A percentile compares a stretch with the other conserved stretches of the same genome.
Evolutionary conservation across 2,113 vertebrate genomes (phyloP).

Genomic region (Strix uralensis): DNA sequence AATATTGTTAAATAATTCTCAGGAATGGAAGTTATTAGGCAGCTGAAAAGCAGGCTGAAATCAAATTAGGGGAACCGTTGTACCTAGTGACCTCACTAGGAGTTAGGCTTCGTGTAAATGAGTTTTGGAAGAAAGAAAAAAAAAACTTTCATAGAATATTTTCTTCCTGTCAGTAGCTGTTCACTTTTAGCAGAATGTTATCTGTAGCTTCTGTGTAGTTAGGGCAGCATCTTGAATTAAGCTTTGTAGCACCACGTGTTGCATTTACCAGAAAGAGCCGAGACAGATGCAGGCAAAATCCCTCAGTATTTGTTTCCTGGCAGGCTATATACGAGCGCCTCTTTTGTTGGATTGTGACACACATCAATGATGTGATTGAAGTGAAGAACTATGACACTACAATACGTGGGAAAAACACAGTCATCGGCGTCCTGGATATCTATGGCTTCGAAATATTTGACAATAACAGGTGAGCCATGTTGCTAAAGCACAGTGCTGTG

Average conservation of each 20-base stretch:
- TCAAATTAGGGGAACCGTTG: not conserved
- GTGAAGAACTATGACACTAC: slow-evolving; percentile 90
- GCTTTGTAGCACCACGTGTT: not conserved
- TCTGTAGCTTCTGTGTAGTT: not conserved
- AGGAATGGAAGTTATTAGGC: not conserved
- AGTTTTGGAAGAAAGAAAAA: not conserved
- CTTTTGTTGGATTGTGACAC: slow-evolving; percentile 96
- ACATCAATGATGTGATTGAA: slow-evolving; percentile 93
- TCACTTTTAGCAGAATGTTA: not conserved
- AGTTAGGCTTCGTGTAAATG: not conserved
- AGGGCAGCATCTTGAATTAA: not conserved
- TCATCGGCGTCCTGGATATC: slow-evolving; percentile 97
- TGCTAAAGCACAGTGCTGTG: not conserved
- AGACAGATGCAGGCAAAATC: not conserved
- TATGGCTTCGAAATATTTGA: slow-evolving; percentile 99
- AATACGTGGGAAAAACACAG: slow-evolving; percentile 93
- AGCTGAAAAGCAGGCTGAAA: not conserved
- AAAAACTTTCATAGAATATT: not conserved
- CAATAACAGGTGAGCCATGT: slow-evolving; percentile 87
- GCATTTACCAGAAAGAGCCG: not conserved
- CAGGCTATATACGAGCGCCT: slow-evolving; percentile 97
- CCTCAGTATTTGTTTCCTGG: not conserved
- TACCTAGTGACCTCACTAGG: not conserved
- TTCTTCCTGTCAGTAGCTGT: not conserved
- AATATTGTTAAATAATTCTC: not conserved